Conservation (phyloP, 2,113 vertebrate species). For the Sorex fumeus region DNA sequence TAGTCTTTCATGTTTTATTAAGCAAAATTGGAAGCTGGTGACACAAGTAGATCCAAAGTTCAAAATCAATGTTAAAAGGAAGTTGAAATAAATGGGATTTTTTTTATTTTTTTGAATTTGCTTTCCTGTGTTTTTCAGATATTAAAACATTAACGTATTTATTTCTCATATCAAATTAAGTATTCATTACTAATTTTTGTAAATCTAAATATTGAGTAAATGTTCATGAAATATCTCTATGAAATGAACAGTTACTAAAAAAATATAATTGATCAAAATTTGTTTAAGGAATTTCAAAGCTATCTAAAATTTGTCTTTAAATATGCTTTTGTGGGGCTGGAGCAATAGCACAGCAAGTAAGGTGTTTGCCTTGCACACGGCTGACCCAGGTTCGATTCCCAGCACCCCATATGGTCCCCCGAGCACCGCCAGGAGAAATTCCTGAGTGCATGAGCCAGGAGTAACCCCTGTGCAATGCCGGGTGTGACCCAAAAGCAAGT, state of each 20-base stretch:
- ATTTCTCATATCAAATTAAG: conserved; percentile 40
- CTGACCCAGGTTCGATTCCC: too few relatives aligned
- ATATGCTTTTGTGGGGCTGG: conserved; percentile 19
- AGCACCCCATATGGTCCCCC: too few relatives aligned
- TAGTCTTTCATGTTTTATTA: conserved; percentile 36
- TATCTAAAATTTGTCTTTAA: background rate
- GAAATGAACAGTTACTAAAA: conserved; percentile 9
- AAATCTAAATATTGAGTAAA: conserved; percentile 18
- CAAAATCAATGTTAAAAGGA: conserved; percentile 42
- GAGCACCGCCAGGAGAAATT: too few relatives aligned
- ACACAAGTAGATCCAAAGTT: background rate
- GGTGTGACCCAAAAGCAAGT: too few relatives aligned
- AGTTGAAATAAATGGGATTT: conserved; percentile 22
- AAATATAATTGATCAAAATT: conserved; percentile 60
- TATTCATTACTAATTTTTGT: background rate
- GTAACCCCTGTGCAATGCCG: too few relatives aligned
- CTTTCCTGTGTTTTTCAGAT: conserved; percentile 43
- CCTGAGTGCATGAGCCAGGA: too few relatives aligned
- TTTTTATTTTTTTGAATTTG: conserved; percentile 51
- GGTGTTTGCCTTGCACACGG: too few relatives aligned
- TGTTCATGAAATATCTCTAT: background rate
- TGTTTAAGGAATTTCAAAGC: conserved; percentile 20
- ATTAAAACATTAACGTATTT: conserved; percentile 45
- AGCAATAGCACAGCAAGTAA: too few relatives aligned
- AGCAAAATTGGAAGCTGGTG: background rate